phyloP scores from a whole-genome alignment of 1,140 invertebrate species.

The Drosophila chauvacae region DNA sequence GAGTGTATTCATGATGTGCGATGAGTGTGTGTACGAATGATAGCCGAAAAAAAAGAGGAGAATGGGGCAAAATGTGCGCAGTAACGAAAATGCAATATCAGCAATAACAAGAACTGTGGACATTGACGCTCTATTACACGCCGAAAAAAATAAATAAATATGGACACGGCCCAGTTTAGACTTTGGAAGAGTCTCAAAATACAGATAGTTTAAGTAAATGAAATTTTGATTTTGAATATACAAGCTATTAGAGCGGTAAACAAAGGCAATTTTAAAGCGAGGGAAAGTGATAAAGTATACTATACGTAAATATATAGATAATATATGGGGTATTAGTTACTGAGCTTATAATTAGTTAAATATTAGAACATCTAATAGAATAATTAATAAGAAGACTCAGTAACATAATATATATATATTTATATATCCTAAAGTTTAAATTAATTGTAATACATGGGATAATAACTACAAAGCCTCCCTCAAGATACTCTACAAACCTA shows the following conservation, averaged over 20 bases:
- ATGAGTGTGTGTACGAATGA: conserved; percentile 13
- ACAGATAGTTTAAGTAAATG: neutral
- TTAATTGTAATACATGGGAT: neutral
- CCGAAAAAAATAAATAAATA: conserved; percentile 2
- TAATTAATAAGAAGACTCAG: neutral
- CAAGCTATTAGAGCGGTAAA: neutral
- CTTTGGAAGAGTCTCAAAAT: neutral
- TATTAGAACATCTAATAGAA: neutral
- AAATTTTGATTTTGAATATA: neutral
- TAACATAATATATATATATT: neutral
- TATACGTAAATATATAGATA: neutral
- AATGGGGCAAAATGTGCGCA: conserved; percentile 42
- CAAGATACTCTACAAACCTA: neutral
- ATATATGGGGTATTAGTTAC: neutral
- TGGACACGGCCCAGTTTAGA: neutral
- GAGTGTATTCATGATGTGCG: neutral
- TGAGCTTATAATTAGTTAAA: neutral
- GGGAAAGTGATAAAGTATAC: neutral
- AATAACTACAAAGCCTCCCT: neutral
- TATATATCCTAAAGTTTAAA: neutral
- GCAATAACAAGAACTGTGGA: conserved; percentile 22
- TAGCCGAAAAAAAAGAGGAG: conserved; percentile 26
- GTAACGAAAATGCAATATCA: conserved; percentile 41
- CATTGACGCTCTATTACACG: conserved; percentile 18
- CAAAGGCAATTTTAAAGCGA: neutral